Percentiles rank a stretch among this genome's conserved stretches.
phyloP scores from a whole-genome alignment of 2,797 vertebrate genomes.

The Helarctos malayanus region DNA sequence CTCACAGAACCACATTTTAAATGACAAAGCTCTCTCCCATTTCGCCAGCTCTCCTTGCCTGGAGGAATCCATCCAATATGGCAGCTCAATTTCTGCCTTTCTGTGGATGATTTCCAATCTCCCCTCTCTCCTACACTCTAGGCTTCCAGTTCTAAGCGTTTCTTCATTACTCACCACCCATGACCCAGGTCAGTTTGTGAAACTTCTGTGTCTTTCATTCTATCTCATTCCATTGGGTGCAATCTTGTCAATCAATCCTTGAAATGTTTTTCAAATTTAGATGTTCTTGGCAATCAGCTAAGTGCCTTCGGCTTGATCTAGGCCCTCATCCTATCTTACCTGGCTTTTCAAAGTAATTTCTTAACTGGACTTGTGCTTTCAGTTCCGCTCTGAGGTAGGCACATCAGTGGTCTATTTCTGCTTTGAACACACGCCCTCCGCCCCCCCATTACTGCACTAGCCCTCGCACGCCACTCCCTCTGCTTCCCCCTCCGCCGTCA shows the following conservation, averaged over 20 bases:
- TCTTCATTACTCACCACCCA: background rate
- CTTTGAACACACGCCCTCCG: background rate
- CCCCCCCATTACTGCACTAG: background rate
- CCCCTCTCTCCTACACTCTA: background rate
- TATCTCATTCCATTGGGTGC: background rate
- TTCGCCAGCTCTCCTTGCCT: background rate
- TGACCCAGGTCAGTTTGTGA: background rate
- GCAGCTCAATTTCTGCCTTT: background rate
- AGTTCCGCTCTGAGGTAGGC: background rate
- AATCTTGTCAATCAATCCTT: constrained; percentile 28
- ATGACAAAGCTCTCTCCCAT: background rate
- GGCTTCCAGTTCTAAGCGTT: background rate
- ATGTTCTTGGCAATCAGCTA: background rate
- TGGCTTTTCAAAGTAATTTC: constrained; percentile 35
- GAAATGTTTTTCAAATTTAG: constrained; percentile 21
- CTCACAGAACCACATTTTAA: constrained; percentile 32
- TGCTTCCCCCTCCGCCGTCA: background rate
- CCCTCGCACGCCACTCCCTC: background rate
- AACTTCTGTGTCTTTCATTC: constrained; percentile 4
- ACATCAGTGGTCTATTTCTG: background rate
- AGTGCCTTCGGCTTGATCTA: background rate
- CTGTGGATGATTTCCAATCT: background rate
- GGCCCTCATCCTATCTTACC: background rate
- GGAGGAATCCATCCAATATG: background rate
- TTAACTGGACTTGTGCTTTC: background rate